Evolutionary conservation across 2,113 vertebrate genomes (phyloP), one percentile per base, ranked within the genome.

Genomic region (Lethenteron reissneri): DNA sequence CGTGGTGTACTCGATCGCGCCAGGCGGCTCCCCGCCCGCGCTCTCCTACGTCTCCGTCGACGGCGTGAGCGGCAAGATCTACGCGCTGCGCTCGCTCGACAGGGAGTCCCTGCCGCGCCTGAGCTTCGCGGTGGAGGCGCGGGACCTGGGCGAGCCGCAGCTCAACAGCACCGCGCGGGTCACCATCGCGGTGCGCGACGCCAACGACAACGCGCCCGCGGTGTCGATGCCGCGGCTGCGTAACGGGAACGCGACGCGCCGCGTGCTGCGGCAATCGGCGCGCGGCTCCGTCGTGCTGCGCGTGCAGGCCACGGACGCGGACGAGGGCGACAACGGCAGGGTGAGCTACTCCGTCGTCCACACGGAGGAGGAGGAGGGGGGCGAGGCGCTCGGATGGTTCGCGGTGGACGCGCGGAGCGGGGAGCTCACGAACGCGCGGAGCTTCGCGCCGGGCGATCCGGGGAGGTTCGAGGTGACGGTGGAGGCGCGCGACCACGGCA

Each of bases 401-500:
- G 73, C 76, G 2, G 83, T 96, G 74, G 82, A 89, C 25, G 78
- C 79, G 70, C 81, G 76, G 72, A 88, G 81, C 6, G 90, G 92
- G 0, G 56, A 82, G 71, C 77, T 95, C 69, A 10, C 78, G 81
- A 1, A 77, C 92, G 73, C 85, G 77, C 72, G 83, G 83, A 21
- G 80, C 77, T 1, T 81, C 94, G 57, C 89, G 94, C 75, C 87
- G 85, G 2, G 91, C 92, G 78, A 74, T 70, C 2, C 84, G 82
- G 58, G 72, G 83, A 2, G 80, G 72, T 83, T 90, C 62, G 86
- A 85, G 77, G 75, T 96, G 74, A 82, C 90, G 2, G 75, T 95
- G 71, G 82, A 82, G 2, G 89, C 88, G 0, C 80, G 79, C 71
- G 92, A 95, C 64, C 81, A 83, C 2, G 87, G 90, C 9, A 68